Percentiles rank a stretch among this genome's conserved stretches.
These are phyloP conservation scores for Orthosia cruda DNA, from an alignment of 2,888 invertebrate species.

Conservation along the genomic window DNA sequence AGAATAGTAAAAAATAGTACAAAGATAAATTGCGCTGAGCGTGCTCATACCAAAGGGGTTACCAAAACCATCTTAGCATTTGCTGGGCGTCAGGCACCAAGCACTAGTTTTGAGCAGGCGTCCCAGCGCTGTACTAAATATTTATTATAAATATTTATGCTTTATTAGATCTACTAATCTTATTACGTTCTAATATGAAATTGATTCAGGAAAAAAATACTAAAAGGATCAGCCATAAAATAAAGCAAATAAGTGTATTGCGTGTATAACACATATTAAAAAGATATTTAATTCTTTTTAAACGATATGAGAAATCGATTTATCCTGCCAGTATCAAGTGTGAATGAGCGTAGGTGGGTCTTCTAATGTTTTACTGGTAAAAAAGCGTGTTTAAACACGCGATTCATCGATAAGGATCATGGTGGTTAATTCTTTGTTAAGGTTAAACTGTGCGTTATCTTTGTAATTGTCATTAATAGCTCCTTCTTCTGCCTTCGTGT, in stretches of 20 bases:
- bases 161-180: background rate
- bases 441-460: background rate
- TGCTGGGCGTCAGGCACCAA: too few relatives aligned
- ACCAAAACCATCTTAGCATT: too few relatives aligned
- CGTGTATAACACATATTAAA: constrained; percentile 45
- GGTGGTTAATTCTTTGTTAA: background rate
- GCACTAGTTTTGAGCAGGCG: too few relatives aligned
- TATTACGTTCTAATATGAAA: background rate
- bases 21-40: too few relatives aligned
- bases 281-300: constrained; percentile 7
- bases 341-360: background rate
- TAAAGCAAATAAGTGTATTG: constrained; percentile 36
- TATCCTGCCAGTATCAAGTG: constrained; percentile 16
- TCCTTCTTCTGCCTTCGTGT: too few relatives aligned
- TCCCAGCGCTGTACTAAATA: background rate
- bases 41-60: too few relatives aligned
- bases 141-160: background rate
- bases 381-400: too few relatives aligned
- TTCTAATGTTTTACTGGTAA: constrained; percentile 19
- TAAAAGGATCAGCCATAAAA: background rate
- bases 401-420: constrained; percentile 44
- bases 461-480: too few relatives aligned
- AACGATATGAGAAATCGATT: constrained; percentile 17
- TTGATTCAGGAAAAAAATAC: background rate
- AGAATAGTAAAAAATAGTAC: too few relatives aligned